Evolutionary conservation across 2,888 invertebrate species (phyloP), one percentile per base, ranked within the genome.

Genomic region (Yponomeuta malinellus): DNA sequence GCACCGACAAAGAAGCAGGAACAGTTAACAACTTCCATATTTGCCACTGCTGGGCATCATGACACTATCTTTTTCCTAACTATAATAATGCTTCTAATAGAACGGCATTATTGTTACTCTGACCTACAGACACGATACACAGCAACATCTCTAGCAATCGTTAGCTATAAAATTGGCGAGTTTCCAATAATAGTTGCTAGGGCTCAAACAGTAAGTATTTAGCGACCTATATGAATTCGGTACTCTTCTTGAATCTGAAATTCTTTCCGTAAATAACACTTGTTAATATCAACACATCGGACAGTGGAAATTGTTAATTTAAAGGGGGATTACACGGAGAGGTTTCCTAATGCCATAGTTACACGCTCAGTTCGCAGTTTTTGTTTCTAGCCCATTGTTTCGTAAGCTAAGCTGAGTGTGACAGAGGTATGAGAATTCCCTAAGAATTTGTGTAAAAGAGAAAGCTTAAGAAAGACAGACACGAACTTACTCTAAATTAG

Each of bases 401-500:
- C 43, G 43, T 43, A 43, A 2, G 5, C 37, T 37, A 37, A 43
- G 43, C 43, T 8, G 43, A 43, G 43, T 43, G 43, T 43, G 9
- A 43, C 43, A 43, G 43, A 6, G 8, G 43, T 43, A 43, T 43
- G 43, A 43, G 9, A 6, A 43, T 52, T 12, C 52, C 2, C 10
- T 52, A 52, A 52, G 15, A 9, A 59, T 59, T 43, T 8, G 43
- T 59, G 15, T 59, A 3, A 59, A 15, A 15, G 15, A 59, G 23
- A 23, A 23, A 59, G 15, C 12, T 1, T 12, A 59, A 15, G 15
- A 15, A 59, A 59, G 3, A 59, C 15, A 59, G 52, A 59, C 52
- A 59, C 15, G 3, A 15, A 91, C 90, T 90, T 90, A 90, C 89
- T 80, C 83, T 76, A 73, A 72, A 82, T 90, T 89, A 90, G 83